Evolutionary conservation across 2,888 invertebrate species (phyloP).

Genomic region (Acleris laterana): DNA sequence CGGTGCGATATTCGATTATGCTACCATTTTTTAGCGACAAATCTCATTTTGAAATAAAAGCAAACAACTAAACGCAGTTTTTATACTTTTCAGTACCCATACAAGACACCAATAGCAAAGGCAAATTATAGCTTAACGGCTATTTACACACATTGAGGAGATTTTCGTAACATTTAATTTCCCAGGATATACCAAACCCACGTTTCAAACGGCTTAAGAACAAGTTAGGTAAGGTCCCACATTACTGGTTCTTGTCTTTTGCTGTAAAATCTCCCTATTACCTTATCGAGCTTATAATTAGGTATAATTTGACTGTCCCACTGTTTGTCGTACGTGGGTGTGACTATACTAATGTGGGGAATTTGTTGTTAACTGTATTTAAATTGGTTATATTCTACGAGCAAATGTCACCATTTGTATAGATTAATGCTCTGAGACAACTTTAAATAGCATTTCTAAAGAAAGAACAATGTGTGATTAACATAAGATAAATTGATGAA

Average conservation of each 20-base stretch:
- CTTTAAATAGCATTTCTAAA: slow-evolving; percentile 29
- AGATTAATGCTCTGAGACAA: slow-evolving; percentile 55
- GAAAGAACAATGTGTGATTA: slow-evolving; percentile 32
- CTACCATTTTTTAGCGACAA: no score
- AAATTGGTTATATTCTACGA: slow-evolving; percentile 69
- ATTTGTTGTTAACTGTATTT: slow-evolving; percentile 65
- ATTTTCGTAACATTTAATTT: no score
- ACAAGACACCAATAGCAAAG: no score
- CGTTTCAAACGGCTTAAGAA: no score
- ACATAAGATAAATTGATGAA: slow-evolving; percentile 33
- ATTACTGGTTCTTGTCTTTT: not conserved
- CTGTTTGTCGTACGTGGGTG: slow-evolving; percentile 38
- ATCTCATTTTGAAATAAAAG: no score
- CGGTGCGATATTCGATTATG: no score
- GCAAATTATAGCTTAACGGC: no score
- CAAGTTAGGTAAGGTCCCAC: no score
- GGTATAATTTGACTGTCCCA: slow-evolving; percentile 56
- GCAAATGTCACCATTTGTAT: slow-evolving; percentile 50
- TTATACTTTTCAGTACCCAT: no score
- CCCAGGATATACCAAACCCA: no score
- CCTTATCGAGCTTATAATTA: slow-evolving; percentile 58
- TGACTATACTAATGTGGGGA: slow-evolving; percentile 54
- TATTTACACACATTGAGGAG: no score
- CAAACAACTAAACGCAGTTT: no score
- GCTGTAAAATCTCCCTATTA: slow-evolving; percentile 36